Conservation (phyloP, 1,140 invertebrate species). For the Oppia nitens region DNA sequence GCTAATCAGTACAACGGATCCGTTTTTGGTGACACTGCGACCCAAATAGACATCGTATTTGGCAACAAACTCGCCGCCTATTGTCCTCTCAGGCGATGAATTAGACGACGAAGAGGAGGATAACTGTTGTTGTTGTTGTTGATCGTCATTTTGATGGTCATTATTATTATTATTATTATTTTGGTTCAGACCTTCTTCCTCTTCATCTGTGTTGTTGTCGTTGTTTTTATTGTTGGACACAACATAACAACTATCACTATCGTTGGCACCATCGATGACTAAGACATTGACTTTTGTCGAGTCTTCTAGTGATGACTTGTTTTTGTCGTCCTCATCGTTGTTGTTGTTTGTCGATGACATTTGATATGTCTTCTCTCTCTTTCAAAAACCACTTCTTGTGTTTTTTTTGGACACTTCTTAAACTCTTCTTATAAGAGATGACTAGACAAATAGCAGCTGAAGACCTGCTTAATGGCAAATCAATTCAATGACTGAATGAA, state of each 20-base stretch:
- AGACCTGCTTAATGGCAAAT: too few relatives aligned
- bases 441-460: too few relatives aligned
- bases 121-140: conserved; percentile 18
- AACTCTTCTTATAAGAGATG: too few relatives aligned
- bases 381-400: too few relatives aligned
- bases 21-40: background rate
- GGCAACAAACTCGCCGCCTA: conserved; percentile 9
- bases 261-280: background rate
- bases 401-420: too few relatives aligned
- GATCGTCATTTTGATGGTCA: conserved; percentile 17
- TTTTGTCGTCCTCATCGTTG: too few relatives aligned
- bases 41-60: background rate
- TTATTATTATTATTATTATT: too few relatives aligned
- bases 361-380: too few relatives aligned
- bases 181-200: too few relatives aligned
- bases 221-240: background rate
- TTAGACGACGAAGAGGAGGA: conserved; percentile 17
- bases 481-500: too few relatives aligned
- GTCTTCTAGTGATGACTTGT: background rate
- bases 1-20: background rate
- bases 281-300: background rate
- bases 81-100: conserved; percentile 18
- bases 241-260: background rate
- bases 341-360: too few relatives aligned
- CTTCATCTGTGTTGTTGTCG: background rate